Conservation (phyloP, 2,113 vertebrate species). For the Crotalus helleri region DNA sequence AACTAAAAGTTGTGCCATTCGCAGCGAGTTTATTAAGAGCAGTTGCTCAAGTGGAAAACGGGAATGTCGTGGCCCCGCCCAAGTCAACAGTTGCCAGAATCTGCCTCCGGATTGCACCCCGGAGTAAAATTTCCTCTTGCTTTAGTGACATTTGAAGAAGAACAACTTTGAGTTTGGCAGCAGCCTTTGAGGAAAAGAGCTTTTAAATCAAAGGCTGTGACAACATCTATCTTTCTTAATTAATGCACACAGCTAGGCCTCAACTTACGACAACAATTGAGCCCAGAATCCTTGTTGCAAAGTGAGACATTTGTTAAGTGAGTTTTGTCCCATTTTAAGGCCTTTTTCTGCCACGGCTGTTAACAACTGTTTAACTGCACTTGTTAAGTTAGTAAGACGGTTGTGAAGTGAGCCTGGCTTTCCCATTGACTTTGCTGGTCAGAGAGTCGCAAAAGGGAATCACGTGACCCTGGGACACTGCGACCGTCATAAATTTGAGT, state of each 20-base stretch:
- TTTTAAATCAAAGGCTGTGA: background rate
- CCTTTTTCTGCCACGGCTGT: too few relatives aligned
- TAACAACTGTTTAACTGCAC: background rate
- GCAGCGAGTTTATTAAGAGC: conserved; percentile 33
- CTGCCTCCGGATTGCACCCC: accelerated
- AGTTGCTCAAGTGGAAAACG: background rate
- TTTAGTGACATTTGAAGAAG: background rate
- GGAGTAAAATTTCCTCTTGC: background rate
- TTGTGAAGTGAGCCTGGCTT: too few relatives aligned
- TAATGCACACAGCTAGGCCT: background rate
- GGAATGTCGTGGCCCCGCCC: accelerated
- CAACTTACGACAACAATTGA: background rate
- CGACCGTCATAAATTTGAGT: too few relatives aligned
- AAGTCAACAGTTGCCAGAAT: background rate
- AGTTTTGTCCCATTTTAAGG: too few relatives aligned
- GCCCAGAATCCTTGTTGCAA: too few relatives aligned
- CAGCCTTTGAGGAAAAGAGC: background rate
- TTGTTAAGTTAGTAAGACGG: background rate
- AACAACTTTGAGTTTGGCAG: background rate
- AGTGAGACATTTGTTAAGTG: too few relatives aligned
- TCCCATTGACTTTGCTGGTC: too few relatives aligned
- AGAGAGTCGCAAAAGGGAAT: too few relatives aligned
- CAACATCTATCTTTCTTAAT: background rate
- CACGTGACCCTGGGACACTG: too few relatives aligned
- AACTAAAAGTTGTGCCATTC: conserved; percentile 62